A percentile compares a stretch with the other conserved stretches of the same genome.
These are phyloP conservation scores for Alsophila aescularia DNA, from an alignment of 2,888 invertebrate species.

Conservation along the genomic window DNA sequence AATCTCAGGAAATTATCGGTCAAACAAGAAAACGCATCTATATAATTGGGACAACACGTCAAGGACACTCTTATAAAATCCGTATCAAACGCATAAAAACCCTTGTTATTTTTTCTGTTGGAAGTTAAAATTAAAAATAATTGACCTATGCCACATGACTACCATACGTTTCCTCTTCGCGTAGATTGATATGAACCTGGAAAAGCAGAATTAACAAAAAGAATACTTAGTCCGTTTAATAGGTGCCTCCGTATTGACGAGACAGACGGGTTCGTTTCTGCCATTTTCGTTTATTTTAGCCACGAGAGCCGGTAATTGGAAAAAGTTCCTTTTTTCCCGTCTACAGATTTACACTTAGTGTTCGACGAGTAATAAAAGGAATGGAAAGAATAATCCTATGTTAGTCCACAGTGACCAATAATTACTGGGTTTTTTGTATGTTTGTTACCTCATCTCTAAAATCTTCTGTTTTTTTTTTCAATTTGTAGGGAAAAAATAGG, in stretches of 20 bases:
- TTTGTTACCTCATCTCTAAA: too few species aligned
- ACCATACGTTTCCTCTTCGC: neutral
- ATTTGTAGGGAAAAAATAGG: too few species aligned
- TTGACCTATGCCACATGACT: neutral
- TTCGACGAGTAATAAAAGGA: slow-evolving; percentile 42
- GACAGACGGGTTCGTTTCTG: slow-evolving; percentile 42
- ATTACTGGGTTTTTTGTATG: too few species aligned
- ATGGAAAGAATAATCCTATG: neutral
- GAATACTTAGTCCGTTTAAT: slow-evolving; percentile 53
- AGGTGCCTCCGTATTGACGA: slow-evolving; percentile 50
- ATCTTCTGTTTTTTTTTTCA: too few species aligned
- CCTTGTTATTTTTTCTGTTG: too few species aligned
- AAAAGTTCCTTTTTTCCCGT: slow-evolving; percentile 68
- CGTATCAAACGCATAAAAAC: too few species aligned
- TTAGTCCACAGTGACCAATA: slow-evolving; percentile 1
- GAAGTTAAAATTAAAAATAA: too few species aligned
- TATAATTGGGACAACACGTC: too few species aligned
- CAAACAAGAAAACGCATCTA: too few species aligned
- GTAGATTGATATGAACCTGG: slow-evolving; percentile 1
- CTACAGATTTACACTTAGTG: slow-evolving; percentile 63
- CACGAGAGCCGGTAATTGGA: slow-evolving; percentile 68
- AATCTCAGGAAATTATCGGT: too few species aligned
- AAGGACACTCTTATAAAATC: too few species aligned
- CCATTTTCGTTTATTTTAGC: slow-evolving; percentile 58
- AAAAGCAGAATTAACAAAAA: slow-evolving; percentile 48